Evolutionary conservation across 2,888 invertebrate genomes (phyloP).

Genomic region (Lysandra bellargus): DNA sequence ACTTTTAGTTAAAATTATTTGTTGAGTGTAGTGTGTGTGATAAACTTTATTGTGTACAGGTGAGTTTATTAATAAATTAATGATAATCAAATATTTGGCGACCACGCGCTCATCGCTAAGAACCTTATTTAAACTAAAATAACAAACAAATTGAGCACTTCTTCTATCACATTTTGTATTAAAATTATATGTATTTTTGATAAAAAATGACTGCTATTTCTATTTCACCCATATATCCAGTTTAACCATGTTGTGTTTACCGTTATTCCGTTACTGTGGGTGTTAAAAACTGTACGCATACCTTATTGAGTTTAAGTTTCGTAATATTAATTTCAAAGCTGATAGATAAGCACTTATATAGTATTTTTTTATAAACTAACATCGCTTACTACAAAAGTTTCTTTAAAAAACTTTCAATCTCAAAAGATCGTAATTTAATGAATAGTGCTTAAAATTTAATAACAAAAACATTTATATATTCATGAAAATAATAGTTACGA

Average conservation of each 20-base stretch:
- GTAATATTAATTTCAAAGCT: neutral
- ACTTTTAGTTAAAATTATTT: neutral
- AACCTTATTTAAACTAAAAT: conserved; percentile 1
- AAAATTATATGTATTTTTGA: neutral
- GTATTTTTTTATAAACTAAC: no score
- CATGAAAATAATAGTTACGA: neutral
- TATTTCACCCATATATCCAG: neutral
- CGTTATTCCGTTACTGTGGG: conserved; percentile 3
- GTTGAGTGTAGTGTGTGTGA: neutral
- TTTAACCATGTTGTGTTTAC: neutral
- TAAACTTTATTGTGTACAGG: neutral
- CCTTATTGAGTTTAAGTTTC: neutral
- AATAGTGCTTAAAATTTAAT: neutral
- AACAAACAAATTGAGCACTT: neutral
- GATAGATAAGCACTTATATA: neutral
- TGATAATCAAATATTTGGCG: neutral
- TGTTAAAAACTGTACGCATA: conserved; percentile 17
- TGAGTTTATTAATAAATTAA: conserved; percentile 1
- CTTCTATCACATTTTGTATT: neutral
- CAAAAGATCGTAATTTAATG: neutral
- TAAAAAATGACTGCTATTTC: neutral
- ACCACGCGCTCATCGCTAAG: conserved; percentile 25
- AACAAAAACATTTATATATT: neutral
- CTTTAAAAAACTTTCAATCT: no score
- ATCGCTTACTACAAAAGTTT: no score